A percentile compares a stretch with the other conserved stretches of the same genome.
Evolutionary conservation across 2,113 vertebrate species (phyloP).

Genomic region (Pseudorhombus dupliciocellatus): DNA sequence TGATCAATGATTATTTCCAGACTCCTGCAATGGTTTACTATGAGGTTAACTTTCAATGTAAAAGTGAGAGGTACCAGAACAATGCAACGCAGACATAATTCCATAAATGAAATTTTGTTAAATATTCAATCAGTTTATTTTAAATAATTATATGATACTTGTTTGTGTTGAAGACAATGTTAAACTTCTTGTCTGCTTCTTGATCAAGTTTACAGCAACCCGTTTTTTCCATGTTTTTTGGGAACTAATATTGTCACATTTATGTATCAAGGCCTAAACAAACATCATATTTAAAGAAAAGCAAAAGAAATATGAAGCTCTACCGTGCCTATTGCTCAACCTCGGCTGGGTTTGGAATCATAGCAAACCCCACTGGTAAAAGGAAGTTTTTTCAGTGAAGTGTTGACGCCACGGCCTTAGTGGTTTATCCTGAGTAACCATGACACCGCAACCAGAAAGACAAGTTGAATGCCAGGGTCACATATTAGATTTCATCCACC

Average conservation of each 20-base stretch:
- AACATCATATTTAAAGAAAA: too few species aligned
- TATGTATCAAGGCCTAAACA: too few species aligned
- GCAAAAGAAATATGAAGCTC: too few species aligned
- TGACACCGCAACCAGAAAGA: neutral
- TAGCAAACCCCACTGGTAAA: neutral
- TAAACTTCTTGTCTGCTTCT: neutral
- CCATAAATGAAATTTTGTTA: neutral
- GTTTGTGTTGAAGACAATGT: neutral
- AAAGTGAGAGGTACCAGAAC: neutral
- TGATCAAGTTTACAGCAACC: slow-evolving; percentile 8
- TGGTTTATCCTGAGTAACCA: slow-evolving; percentile 6
- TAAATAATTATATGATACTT: too few species aligned
- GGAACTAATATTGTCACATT: neutral
- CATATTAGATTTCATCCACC: slow-evolving; percentile 2
- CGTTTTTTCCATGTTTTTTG: neutral
- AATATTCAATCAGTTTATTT: neutral
- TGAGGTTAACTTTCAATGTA: slow-evolving; percentile 55
- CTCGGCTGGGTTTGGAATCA: too few species aligned
- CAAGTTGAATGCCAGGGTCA: neutral
- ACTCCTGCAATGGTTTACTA: slow-evolving; percentile 37
- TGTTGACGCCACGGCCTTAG: neutral
- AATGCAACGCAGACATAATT: too few species aligned
- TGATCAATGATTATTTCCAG: slow-evolving; percentile 27
- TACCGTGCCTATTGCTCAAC: too few species aligned
- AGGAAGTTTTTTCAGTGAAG: neutral